A percentile compares a stretch with the other conserved stretches of the same genome.
Conservation (phyloP, 2,797 vertebrate species). For the Hipposideros larvatus region DNA sequence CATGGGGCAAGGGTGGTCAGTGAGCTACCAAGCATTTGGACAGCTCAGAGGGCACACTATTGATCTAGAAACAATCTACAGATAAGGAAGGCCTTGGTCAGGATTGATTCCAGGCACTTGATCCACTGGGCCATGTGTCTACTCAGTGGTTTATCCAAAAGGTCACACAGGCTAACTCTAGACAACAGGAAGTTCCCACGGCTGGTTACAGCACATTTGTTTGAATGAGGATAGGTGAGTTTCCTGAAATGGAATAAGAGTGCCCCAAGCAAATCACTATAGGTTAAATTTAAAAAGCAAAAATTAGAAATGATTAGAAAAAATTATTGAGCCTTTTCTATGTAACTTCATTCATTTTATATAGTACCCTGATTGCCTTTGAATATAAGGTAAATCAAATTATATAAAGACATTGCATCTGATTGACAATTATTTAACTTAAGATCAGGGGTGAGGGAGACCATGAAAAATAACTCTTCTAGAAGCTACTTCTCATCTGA, state of each 20-base stretch:
- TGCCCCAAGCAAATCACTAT: neutral
- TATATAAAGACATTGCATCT: neutral
- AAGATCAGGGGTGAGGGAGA: neutral
- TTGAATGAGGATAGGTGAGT: neutral
- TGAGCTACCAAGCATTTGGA: neutral
- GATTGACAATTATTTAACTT: neutral
- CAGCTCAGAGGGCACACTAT: neutral
- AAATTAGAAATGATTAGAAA: neutral
- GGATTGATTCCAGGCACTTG: neutral
- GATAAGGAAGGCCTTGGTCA: neutral
- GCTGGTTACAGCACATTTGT: neutral
- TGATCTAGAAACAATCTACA: neutral
- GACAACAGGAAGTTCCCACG: neutral
- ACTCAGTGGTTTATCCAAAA: neutral
- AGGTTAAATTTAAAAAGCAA: neutral
- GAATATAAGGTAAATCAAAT: slow-evolving; percentile 12
- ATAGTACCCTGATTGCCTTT: neutral
- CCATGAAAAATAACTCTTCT: neutral
- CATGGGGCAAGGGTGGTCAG: too few relatives aligned
- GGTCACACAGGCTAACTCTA: neutral
- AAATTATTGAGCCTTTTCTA: neutral
- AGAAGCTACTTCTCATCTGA: neutral
- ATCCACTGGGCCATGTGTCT: neutral
- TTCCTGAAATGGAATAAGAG: neutral
- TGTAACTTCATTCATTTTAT: slow-evolving; percentile 24